phyloP scores from a whole-genome alignment of 2,888 invertebrate genomes.

The Chouioia cunea region DNA sequence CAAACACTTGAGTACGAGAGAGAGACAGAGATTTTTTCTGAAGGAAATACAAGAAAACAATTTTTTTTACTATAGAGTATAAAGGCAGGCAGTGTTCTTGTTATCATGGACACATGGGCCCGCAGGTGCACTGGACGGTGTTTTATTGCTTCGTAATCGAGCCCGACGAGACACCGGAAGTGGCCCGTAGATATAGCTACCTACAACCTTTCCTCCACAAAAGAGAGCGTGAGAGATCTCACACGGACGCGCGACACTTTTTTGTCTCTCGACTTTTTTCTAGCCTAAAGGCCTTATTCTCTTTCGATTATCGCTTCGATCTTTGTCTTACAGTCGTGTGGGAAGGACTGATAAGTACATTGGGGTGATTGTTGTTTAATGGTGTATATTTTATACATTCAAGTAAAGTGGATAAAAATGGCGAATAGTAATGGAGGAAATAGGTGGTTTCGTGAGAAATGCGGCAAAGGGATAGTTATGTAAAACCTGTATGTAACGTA shows the following conservation, averaged over 20 bases:
- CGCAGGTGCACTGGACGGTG: conserved; percentile 60
- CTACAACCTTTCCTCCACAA: conserved; percentile 45
- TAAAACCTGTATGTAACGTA: too few relatives aligned
- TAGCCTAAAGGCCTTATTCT: neutral
- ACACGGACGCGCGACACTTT: conserved; percentile 37
- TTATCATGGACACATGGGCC: conserved; percentile 40
- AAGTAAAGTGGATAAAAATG: too few relatives aligned
- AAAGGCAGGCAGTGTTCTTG: conserved; percentile 37
- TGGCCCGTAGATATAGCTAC: conserved; percentile 57
- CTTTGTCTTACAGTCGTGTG: too few relatives aligned
- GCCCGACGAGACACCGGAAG: conserved; percentile 62
- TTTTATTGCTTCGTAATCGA: conserved; percentile 63
- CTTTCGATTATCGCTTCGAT: conserved; percentile 3
- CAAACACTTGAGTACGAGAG: neutral
- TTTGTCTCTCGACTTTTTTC: conserved; percentile 17
- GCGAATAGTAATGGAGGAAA: too few relatives aligned
- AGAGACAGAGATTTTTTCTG: conserved; percentile 29
- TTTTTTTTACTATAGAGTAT: conserved; percentile 13
- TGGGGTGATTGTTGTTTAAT: too few relatives aligned
- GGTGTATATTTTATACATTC: too few relatives aligned
- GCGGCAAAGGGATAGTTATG: too few relatives aligned
- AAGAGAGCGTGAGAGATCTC: conserved; percentile 55
- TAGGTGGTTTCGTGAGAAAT: too few relatives aligned
- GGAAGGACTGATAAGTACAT: too few relatives aligned
- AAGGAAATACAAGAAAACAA: conserved; percentile 35